A percentile compares a stretch with the other conserved stretches of the same genome.
phyloP scores from a whole-genome alignment of 2,888 invertebrate genomes.

The Cheilosia scutellata region DNA sequence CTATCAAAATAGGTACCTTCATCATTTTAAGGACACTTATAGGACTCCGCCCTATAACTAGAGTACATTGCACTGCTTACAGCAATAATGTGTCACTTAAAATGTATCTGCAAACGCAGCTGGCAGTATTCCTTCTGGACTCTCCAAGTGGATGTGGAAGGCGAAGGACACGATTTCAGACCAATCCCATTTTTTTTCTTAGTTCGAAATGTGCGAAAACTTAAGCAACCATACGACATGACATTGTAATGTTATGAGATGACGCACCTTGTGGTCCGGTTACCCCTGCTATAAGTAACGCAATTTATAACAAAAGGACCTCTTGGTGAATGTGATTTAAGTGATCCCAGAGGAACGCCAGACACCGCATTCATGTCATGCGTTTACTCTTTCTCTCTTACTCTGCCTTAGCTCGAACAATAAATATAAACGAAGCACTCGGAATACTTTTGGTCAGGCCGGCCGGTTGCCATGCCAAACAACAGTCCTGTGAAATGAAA shows the following conservation, averaged over 20 bases:
- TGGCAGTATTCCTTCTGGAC: background rate
- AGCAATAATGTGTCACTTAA: no score
- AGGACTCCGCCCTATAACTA: no score
- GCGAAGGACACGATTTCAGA: no score
- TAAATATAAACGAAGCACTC: slow-evolving; percentile 33
- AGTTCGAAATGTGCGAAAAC: background rate
- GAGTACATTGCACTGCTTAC: no score
- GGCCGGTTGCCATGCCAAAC: slow-evolving; percentile 19
- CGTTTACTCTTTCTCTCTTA: slow-evolving; percentile 17
- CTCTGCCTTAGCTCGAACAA: slow-evolving; percentile 27
- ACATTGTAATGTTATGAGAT: slow-evolving; percentile 14
- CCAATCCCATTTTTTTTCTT: background rate
- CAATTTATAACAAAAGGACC: slow-evolving; percentile 62
- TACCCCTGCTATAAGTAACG: slow-evolving; percentile 26
- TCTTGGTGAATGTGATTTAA: slow-evolving; percentile 60
- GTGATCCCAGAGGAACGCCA: slow-evolving; percentile 42
- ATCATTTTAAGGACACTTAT: no score
- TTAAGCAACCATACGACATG: background rate
- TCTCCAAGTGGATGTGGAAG: no score
- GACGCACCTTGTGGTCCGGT: slow-evolving; percentile 34
- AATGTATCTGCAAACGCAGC: background rate
- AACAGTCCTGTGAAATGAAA: slow-evolving; percentile 9
- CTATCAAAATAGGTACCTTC: no score
- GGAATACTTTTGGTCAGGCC: background rate
- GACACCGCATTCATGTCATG: slow-evolving; percentile 11